phyloP scores from a whole-genome alignment of 2,797 vertebrate species.

The Somateria mollissima region DNA sequence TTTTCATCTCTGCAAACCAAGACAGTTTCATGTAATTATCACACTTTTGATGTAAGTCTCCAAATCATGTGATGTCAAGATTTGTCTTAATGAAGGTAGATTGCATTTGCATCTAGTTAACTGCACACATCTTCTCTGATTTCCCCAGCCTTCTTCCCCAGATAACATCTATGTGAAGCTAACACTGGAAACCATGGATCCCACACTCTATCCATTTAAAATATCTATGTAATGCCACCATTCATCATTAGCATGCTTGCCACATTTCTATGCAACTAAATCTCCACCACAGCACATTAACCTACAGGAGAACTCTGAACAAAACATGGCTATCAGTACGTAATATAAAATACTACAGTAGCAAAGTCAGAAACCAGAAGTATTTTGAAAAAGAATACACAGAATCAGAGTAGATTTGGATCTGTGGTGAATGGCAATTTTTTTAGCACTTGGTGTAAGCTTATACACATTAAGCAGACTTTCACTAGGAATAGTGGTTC shows the following conservation, averaged over 20 bases:
- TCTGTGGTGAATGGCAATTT: neutral
- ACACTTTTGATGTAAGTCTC: neutral
- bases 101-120: neutral
- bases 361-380: neutral
- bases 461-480: neutral
- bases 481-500: neutral
- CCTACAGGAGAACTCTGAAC: neutral
- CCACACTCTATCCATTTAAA: neutral
- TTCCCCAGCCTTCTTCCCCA: neutral
- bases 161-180: neutral
- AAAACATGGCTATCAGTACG: neutral
- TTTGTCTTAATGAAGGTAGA: neutral
- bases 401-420: neutral
- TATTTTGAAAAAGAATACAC: neutral
- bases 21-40: neutral
- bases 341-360: neutral
- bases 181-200: neutral
- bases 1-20: neutral
- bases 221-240: neutral
- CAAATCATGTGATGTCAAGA: neutral
- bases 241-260: fast-evolving
- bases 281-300: neutral
- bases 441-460: fast-evolving
- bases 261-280: neutral
- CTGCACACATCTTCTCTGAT: neutral